Evolutionary conservation across 2,888 invertebrate genomes (phyloP), one percentile per base, ranked within the genome.

Genomic region (Blastobasis adustella): DNA sequence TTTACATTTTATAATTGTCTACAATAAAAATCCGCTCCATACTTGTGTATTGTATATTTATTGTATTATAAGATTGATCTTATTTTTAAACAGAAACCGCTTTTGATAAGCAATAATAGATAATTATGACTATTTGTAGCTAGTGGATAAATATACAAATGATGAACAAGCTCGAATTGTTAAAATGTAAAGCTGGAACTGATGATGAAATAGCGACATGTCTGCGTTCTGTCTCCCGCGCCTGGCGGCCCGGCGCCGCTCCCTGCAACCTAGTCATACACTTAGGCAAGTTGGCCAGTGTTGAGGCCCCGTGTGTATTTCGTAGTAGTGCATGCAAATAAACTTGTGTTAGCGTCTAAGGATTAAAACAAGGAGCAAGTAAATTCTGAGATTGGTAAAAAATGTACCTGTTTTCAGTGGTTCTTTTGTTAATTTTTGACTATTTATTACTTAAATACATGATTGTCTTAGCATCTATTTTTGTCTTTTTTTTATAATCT

Each of bases 401-500:
- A 75, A 80, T 82, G 87, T 87, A 87, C 87, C 86, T 87, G 86
- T 87, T 86, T 85, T 85, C 83, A 83, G 76, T 82, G 82, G 82
- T 86, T 84, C 83, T 85, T 87, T 87, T 86, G 85, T 87, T 86
- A 82, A 79, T 84, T 85, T 87, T 88, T 87, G 86, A 87, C 85
- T 87, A 88, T 88, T 88, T 88, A 86, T 88, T 87, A 77, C 72
- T 71, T 73, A 77, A 23, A 85, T 86, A 87, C 82, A 87, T 85
- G 80, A 88, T 87, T 86, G 86, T 87, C 87, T 80, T 88, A 88
- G 87, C 86, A 86, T 85, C 82, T 67, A 75, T 56, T 62, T 71
- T 77, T 76, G 71, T 82, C 71, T 69, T 73, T 71, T 68, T 60
- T 61, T 43, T 45, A 49, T 41, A 46, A 43, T 52, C 52, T 49